phyloP scores from a whole-genome alignment of 2,113 vertebrate genomes.

The Thryonomys swinderianus region DNA sequence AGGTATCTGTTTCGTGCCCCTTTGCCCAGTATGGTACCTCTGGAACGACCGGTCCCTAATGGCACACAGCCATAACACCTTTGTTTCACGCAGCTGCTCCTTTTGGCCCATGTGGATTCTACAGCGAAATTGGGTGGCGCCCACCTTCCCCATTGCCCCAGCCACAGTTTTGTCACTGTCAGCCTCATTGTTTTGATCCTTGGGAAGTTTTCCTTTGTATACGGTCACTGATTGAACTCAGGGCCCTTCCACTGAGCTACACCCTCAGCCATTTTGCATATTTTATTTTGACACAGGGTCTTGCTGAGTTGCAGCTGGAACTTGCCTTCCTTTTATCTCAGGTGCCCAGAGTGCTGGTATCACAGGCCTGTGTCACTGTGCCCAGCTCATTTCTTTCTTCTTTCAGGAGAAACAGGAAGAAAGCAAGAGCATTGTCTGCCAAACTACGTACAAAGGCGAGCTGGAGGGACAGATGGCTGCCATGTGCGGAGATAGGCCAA shows the following conservation, averaged over 20 bases:
- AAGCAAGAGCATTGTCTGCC: neutral
- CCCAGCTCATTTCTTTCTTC: neutral
- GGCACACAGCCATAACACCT: neutral
- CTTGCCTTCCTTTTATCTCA: neutral
- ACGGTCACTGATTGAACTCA: neutral
- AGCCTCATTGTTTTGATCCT: slow-evolving; percentile 24
- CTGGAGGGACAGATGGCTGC: neutral
- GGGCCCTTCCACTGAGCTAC: neutral
- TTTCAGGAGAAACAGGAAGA: neutral
- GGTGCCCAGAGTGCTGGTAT: neutral
- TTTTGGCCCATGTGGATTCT: neutral
- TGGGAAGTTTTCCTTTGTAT: slow-evolving; percentile 36
- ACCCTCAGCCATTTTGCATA: neutral
- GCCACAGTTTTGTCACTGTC: neutral
- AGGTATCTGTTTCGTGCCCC: neutral
- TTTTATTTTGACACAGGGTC: neutral
- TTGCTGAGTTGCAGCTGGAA: neutral
- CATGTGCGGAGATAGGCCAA: neutral
- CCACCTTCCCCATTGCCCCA: neutral
- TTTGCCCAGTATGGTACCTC: neutral
- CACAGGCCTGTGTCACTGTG: neutral
- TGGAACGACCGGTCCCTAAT: neutral
- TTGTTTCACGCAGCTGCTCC: neutral
- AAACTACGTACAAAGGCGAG: neutral
- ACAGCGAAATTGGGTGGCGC: neutral